phyloP scores from a whole-genome alignment of 2,113 vertebrate genomes.

The Mellivora capensis region DNA sequence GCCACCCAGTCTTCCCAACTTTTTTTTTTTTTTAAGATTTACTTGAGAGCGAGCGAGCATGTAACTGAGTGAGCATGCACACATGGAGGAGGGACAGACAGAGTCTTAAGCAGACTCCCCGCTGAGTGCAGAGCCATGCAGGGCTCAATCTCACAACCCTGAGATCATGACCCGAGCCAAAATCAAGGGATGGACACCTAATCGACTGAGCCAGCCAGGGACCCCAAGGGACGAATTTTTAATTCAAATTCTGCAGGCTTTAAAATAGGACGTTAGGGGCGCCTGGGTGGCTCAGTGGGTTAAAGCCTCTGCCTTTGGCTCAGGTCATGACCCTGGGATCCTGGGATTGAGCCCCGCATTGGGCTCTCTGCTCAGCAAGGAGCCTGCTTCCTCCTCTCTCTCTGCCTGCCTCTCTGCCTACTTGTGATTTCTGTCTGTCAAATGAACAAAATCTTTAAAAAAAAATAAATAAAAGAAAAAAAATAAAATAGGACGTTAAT shows the following conservation, averaged over 20 bases:
- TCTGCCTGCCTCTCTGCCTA: too few relatives aligned
- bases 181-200: neutral
- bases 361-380: too few relatives aligned
- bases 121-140: neutral
- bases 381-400: too few relatives aligned
- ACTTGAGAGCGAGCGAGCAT: neutral
- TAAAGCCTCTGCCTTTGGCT: too few relatives aligned
- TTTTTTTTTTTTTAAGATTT: neutral
- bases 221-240: neutral
- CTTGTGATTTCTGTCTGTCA: too few relatives aligned
- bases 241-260: constrained; percentile 26
- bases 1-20: neutral
- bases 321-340: too few relatives aligned
- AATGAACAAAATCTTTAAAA: too few relatives aligned
- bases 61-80: neutral
- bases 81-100: neutral
- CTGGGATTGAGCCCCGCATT: too few relatives aligned
- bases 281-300: too few relatives aligned
- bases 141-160: neutral
- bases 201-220: neutral
- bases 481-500: constrained; percentile 7
- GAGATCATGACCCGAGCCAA: neutral
- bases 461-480: too few relatives aligned
- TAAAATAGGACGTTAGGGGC: constrained; percentile 5
- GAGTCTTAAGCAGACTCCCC: neutral